Conservation (phyloP, 2,888 invertebrate genomes). For the Incurvaria masculella region DNA sequence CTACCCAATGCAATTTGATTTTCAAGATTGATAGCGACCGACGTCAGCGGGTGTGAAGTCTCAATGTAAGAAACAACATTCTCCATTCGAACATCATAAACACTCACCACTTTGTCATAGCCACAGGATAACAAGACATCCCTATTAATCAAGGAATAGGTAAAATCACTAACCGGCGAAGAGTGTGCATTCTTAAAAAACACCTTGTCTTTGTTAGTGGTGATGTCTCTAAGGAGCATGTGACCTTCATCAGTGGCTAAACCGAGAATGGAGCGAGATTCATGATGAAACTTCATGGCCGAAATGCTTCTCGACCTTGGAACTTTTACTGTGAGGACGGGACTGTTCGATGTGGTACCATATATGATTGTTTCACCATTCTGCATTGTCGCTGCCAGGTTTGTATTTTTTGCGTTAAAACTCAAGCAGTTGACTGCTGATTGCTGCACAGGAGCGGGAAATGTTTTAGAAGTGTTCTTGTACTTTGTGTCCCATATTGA, state of each 20-base stretch:
- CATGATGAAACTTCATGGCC: constrained; percentile 48
- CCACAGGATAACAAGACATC: constrained; percentile 56
- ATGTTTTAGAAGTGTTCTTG: constrained; percentile 44
- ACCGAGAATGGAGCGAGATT: constrained; percentile 40
- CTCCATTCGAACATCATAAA: constrained; percentile 53
- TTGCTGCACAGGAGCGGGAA: constrained; percentile 37
- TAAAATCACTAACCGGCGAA: constrained; percentile 55
- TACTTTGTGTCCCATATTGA: constrained; percentile 51
- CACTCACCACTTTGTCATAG: constrained; percentile 53
- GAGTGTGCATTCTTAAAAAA: constrained; percentile 52
- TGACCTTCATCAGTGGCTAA: constrained; percentile 53
- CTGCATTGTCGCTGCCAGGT: constrained; percentile 43
- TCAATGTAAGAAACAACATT: constrained; percentile 41
- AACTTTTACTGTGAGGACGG: constrained; percentile 40
- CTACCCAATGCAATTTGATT: constrained; percentile 54
- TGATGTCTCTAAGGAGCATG: constrained; percentile 40
- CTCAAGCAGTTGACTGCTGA: constrained; percentile 40
- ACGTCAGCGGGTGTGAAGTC: constrained; percentile 38
- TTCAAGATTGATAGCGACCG: constrained; percentile 40
- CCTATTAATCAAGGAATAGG: constrained; percentile 52
- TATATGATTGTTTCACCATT: constrained; percentile 51
- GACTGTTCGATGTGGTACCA: constrained; percentile 48
- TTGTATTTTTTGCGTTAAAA: constrained; percentile 47
- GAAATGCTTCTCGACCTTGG: constrained; percentile 42
- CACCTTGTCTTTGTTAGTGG: constrained; percentile 44